These are phyloP conservation scores for Trematocara marginatum DNA, from an alignment of 2,113 vertebrate species.

Conservation along the genomic window DNA sequence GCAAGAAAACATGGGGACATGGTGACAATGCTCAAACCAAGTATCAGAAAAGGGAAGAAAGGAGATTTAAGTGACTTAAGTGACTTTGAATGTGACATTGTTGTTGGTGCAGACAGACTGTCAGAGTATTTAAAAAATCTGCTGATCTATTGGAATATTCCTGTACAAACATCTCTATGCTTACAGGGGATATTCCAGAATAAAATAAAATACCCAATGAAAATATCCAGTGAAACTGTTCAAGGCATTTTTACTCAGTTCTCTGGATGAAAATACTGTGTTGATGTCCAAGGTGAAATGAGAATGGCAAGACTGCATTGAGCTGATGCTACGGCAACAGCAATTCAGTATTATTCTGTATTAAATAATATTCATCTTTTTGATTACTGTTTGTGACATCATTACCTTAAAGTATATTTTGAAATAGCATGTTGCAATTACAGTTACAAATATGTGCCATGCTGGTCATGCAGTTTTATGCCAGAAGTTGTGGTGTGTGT, in stretches of 20 bases:
- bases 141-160: not conserved
- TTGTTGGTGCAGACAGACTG: not conserved
- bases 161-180: not conserved
- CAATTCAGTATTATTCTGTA: not conserved
- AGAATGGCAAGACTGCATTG: not conserved
- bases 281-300: not conserved
- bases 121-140: not conserved
- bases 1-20: not conserved
- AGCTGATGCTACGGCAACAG: not conserved
- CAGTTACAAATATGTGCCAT: not conserved
- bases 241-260: rapidly evolving
- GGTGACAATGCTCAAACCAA: not conserved
- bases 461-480: not conserved
- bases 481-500: not conserved
- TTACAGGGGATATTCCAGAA: not conserved
- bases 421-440: not conserved
- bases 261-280: not conserved
- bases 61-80: not conserved
- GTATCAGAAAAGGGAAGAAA: not conserved
- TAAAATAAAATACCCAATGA: not conserved
- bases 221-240: not conserved
- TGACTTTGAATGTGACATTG: not conserved
- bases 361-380: not conserved
- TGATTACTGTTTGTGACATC: not conserved
- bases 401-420: not conserved